Base-by-base conservation (phyloP, 2,888 invertebrate genomes). In the Clivina fossor region DNA sequence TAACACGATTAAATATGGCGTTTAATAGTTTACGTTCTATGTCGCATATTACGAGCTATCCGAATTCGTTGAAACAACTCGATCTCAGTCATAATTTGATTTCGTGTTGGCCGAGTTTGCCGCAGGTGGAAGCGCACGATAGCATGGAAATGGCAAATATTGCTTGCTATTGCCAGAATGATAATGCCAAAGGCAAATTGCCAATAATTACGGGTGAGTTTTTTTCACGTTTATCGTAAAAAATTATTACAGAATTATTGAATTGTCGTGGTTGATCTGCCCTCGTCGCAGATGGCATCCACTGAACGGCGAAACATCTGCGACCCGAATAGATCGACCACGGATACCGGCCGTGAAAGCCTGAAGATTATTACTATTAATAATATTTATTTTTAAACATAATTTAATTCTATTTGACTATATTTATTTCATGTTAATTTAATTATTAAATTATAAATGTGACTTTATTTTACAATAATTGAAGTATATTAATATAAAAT, bases 71-170 rank as follows among this genome's bases (percentile, higher is more conserved):
- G 5, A 91, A 94, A 58, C 93, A 95, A 70, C 74, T 99, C 33
- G 97, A 98, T 74, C 78, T 98, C 28, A 93, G 93, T 40, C 90
- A 93, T 71, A 97, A 96, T 74, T 86, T 88, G 72, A 90, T 95
- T 62, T 85, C 86, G 0, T 87, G 88, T 66, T 95, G 94, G 94
- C 91, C 91, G 0, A 90, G 90, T 69, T 73, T 91, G 61, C 90
- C 90, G 0, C 86, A 86, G 69, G 83, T 88, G 18, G 76, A 78
- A 19, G 72, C 75, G 1, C 72, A 74, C 20, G 75, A 88, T 64
- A 79, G 81, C 0, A 76, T 80, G 68, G 84, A 83, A 56, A 79
- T 82, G 24, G 84, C 84, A 0, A 83, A 86, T 48, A 78, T 88
- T 15, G 80, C 86, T 2, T 90, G 90, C 71, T 89, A 88, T 66